Evolutionary conservation across 2,888 invertebrate genomes (phyloP).

Genomic region (Pachymerium ferrugineum): DNA sequence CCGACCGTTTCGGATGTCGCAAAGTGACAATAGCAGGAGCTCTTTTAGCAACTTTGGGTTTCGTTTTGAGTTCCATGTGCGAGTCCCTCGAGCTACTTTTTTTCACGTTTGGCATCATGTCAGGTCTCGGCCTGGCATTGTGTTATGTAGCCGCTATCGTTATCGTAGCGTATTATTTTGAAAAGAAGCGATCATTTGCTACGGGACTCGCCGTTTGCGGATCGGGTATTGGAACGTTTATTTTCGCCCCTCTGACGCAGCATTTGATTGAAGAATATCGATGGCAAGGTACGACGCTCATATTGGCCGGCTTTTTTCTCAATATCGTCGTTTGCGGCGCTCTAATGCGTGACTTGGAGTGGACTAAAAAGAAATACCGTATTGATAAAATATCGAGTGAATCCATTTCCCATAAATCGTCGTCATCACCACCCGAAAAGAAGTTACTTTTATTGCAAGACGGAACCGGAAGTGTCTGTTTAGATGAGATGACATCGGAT

Average conservation of each 20-base stretch:
- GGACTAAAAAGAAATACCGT: constrained; percentile 55
- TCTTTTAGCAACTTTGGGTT: constrained; percentile 66
- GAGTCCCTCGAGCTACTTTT: constrained; percentile 71
- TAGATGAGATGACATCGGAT: constrained; percentile 38
- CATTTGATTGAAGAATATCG: constrained; percentile 64
- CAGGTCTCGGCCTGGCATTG: constrained; percentile 76
- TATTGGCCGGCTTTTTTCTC: constrained; percentile 70
- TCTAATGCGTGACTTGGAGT: constrained; percentile 78
- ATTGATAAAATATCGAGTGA: constrained; percentile 44
- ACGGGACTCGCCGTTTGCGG: constrained; percentile 82
- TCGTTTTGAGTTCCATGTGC: constrained; percentile 65
- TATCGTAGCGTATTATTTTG: constrained; percentile 84
- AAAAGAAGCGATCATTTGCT: constrained; percentile 73
- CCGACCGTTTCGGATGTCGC: constrained; percentile 73
- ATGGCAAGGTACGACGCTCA: constrained; percentile 76
- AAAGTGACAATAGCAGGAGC: constrained; percentile 72
- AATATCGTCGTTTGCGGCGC: constrained; percentile 76
- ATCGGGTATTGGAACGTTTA: constrained; percentile 79
- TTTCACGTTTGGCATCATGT: constrained; percentile 73
- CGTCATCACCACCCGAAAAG: constrained; percentile 30
- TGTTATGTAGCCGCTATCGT: constrained; percentile 86
- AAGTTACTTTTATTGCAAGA: constrained; percentile 44
- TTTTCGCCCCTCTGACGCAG: constrained; percentile 75
- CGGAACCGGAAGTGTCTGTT: constrained; percentile 60
- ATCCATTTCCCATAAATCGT: constrained; percentile 31